Conservation (phyloP, 92 coral and sea anemone species). For the Actinostola sp. region DNA sequence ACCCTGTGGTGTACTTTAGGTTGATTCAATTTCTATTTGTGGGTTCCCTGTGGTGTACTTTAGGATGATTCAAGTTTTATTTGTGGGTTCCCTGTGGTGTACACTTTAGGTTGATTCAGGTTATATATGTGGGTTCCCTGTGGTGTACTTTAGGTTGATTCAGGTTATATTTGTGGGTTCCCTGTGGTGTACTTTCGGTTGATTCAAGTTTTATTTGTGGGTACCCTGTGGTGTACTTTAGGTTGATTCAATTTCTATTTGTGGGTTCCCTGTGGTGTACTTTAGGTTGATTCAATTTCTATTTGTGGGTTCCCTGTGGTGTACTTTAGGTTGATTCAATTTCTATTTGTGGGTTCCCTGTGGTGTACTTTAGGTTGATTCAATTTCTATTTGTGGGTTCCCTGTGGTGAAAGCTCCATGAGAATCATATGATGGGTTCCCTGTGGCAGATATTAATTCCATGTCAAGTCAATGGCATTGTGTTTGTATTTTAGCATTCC, state of each 20-base stretch:
- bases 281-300: neutral
- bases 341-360: neutral
- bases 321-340: neutral
- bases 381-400: neutral
- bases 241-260: neutral
- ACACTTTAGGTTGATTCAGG: too few species aligned
- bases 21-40: too few species aligned
- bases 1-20: constrained; percentile 8
- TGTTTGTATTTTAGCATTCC: constrained; percentile 62
- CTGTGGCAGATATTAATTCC: too few species aligned
- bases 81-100: constrained; percentile 3
- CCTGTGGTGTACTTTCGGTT: too few species aligned
- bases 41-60: neutral
- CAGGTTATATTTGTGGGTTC: neutral
- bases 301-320: constrained; percentile 6
- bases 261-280: neutral
- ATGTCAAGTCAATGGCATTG: too few species aligned
- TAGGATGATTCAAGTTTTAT: neutral
- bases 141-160: neutral
- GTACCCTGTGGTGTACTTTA: neutral
- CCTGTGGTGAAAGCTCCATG: neutral
- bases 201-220: too few species aligned
- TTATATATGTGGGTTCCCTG: neutral
- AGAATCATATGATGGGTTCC: neutral
- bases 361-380: neutral